Evolutionary conservation across 2,113 vertebrate genomes (phyloP), one percentile per base, ranked within the genome.

Genomic region (Salvelinus alpinus): DNA sequence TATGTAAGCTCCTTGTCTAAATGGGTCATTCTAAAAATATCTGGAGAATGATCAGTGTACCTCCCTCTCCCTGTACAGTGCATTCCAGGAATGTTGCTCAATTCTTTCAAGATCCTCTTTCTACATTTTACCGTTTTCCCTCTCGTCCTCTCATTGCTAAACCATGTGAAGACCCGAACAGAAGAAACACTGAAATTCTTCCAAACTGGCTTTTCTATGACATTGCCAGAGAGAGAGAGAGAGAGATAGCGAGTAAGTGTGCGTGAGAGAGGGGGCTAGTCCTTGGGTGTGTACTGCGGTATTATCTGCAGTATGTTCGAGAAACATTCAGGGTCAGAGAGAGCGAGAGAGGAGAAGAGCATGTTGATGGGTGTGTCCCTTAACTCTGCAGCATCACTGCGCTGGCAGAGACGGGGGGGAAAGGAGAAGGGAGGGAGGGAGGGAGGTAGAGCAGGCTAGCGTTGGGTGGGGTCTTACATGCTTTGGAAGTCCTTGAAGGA

Each of bases 311-410:
- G 60, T 48, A 70, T 24, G 25, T 76, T 75, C 64, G 81, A 79
- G 83, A 88, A 87, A 86, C 86, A 89, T 48, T 87, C 83, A 77
- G 83, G 87, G 88, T 88, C 85, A 86, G 68, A 72, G 80, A 48
- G 74, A 72, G 34, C 34, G 81, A 64, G 76, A 75, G 44, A 44
- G 68, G 25, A 25, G 70, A 74, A 64, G 78, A 76, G 78, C 22
- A n/a, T 69, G 75, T 31, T 62, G 68, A 72, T 84, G 87, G 89
- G 90, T 87, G 90, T 89, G 91, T 69, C 75, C 87, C 69, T 25
- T 48, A 60, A 47, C 80, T 85, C 90, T 92, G 92, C 91, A 90
- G 91, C 87, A 86, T 80, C 87, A 27, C 81, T 84, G 86, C 85
- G 81, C 75, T 80, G 54, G 51, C 57, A 59, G 57, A 75, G 31